These are phyloP conservation scores for Syndactyla subalaris DNA, from an alignment of 2,797 vertebrate species.

Conservation along the genomic window DNA sequence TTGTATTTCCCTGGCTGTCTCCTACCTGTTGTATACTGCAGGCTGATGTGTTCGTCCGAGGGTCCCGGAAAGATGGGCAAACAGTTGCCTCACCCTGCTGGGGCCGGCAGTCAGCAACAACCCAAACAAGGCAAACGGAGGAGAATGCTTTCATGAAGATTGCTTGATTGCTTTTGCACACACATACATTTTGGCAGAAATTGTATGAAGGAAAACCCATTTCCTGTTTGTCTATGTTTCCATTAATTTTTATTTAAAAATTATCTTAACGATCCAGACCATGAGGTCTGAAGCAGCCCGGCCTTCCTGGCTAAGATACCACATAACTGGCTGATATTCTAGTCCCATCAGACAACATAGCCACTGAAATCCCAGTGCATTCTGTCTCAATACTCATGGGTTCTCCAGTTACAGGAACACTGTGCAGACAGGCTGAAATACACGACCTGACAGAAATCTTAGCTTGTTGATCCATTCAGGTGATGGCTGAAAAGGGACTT, in stretches of 20 bases:
- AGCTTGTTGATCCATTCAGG: accelerated
- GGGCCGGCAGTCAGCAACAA: background rate
- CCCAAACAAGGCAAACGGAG: background rate
- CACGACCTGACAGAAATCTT: background rate
- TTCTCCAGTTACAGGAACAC: background rate
- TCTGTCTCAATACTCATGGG: background rate
- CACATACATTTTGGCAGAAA: background rate
- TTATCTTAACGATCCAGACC: background rate
- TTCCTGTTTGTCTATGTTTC: background rate
- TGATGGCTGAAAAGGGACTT: background rate
- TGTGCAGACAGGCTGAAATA: background rate
- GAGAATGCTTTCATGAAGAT: background rate
- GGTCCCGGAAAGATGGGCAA: background rate
- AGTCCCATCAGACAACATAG: background rate
- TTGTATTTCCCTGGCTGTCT: background rate
- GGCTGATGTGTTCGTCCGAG: background rate
- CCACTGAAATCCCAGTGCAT: background rate
- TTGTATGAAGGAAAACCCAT: background rate
- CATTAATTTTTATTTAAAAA: conserved; percentile 1
- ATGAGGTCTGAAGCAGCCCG: background rate
- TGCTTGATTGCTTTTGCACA: background rate
- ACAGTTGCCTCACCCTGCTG: background rate
- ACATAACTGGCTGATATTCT: background rate
- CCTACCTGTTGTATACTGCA: background rate
- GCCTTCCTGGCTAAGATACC: background rate